A percentile compares a stretch with the other conserved stretches of the same genome.
These are phyloP conservation scores for Clarias gariepinus DNA, from an alignment of 2,113 vertebrate species.

Conservation along the genomic window DNA sequence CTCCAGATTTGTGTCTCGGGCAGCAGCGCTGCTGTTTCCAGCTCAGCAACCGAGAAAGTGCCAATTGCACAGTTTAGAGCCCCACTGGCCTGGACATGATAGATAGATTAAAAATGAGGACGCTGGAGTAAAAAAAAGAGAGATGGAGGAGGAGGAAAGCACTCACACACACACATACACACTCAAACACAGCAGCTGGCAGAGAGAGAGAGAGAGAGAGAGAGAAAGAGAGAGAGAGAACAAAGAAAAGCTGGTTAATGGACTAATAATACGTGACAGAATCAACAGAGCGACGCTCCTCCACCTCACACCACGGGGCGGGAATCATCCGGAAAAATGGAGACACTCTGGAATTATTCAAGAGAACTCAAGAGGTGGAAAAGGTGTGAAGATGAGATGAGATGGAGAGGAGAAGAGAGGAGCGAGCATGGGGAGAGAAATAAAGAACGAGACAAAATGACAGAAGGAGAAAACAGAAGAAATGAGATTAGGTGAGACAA, in stretches of 20 bases:
- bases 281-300: background rate
- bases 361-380: too few species aligned
- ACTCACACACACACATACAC: background rate
- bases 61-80: conserved; percentile 83
- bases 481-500: background rate
- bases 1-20: conserved; percentile 68
- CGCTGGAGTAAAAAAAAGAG: conserved; percentile 66
- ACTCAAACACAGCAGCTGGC: conserved; percentile 67
- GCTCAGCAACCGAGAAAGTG: conserved; percentile 84
- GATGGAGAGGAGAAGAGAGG: background rate
- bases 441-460: background rate
- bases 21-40: conserved; percentile 75
- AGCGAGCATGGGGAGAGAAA: background rate
- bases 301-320: background rate
- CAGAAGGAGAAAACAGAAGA: background rate
- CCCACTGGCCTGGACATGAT: conserved; percentile 80
- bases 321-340: background rate
- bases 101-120: conserved; percentile 84
- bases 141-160: conserved; percentile 27
- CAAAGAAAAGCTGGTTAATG: conserved; percentile 23
- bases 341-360: background rate
- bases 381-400: background rate
- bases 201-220: conserved; percentile 47
- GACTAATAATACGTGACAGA: conserved; percentile 12
- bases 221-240: conserved; percentile 44